Conservation (phyloP, 2,888 invertebrate genomes). For the Tetragonisca angustula region DNA sequence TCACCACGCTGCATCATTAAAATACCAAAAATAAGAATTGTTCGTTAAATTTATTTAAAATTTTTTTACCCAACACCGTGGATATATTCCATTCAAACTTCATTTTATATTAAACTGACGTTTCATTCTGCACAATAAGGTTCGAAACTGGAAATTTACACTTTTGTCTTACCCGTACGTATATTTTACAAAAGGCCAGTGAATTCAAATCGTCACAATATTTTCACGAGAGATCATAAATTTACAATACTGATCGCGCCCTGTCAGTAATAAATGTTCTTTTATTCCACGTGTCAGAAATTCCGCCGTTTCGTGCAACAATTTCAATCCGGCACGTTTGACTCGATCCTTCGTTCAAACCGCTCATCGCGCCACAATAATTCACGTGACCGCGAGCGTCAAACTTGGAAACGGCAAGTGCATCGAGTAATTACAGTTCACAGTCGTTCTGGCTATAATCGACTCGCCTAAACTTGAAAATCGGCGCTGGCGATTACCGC, state of each 20-base stretch:
- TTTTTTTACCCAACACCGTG: no score
- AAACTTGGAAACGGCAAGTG: neutral
- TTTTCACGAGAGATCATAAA: no score
- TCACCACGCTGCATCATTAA: no score
- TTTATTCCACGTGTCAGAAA: neutral
- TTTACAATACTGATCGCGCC: no score
- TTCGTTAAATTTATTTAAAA: neutral
- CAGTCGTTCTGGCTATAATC: slow-evolving; percentile 10
- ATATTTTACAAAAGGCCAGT: no score
- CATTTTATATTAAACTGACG: no score
- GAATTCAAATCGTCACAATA: no score
- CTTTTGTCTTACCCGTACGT: no score
- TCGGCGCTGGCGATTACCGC: slow-evolving; percentile 11
- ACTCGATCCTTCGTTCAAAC: neutral
- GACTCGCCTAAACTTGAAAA: slow-evolving; percentile 16
- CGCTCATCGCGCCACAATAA: neutral
- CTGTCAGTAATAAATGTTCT: neutral
- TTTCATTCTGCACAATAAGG: no score
- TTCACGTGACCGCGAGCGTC: neutral
- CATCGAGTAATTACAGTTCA: slow-evolving; percentile 11
- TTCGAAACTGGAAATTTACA: no score
- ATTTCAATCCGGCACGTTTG: neutral
- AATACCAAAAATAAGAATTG: neutral
- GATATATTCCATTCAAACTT: no score
- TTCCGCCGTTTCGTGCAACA: neutral